Conservation (phyloP, 2,797 vertebrate genomes). For the Podarcis siculus region DNA sequence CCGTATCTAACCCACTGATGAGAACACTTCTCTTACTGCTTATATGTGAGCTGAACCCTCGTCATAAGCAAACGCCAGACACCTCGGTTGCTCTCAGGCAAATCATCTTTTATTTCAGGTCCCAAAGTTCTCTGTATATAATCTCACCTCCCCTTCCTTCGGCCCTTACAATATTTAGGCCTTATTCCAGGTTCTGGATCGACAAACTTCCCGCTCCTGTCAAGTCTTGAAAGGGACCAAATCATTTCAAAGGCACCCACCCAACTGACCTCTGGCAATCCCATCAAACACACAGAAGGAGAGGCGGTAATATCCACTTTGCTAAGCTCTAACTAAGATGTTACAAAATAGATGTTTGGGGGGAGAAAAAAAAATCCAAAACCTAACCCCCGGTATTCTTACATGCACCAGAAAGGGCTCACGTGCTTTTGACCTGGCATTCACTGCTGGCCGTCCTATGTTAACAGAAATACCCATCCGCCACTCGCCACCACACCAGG, state of each 20-base stretch:
- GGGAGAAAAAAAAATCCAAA: not conserved
- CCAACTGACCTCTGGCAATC: too few species aligned
- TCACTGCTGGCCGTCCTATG: not conserved
- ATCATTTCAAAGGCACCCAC: too few species aligned
- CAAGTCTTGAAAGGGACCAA: not conserved
- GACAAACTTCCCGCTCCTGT: too few species aligned
- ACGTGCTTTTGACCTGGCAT: not conserved
- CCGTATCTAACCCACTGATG: too few species aligned
- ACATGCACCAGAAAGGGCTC: slow-evolving; percentile 8
- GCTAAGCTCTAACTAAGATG: not conserved
- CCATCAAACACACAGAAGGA: not conserved
- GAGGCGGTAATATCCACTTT: not conserved
- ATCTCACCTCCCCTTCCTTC: not conserved
- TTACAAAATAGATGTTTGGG: slow-evolving; percentile 6
- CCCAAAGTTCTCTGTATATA: not conserved
- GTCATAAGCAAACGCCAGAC: not conserved
- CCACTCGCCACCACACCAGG: not conserved
- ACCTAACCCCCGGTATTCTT: not conserved
- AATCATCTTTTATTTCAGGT: slow-evolving; percentile 18
- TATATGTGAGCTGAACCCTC: not conserved
- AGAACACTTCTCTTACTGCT: not conserved
- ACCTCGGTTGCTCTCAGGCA: not conserved
- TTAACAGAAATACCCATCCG: not conserved
- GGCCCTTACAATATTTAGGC: not conserved
- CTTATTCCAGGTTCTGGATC: not conserved